Percentiles rank a stretch among this genome's conserved stretches.
Conservation (phyloP, 2,888 invertebrate genomes). For the Pristionchus exspectatus region DNA sequence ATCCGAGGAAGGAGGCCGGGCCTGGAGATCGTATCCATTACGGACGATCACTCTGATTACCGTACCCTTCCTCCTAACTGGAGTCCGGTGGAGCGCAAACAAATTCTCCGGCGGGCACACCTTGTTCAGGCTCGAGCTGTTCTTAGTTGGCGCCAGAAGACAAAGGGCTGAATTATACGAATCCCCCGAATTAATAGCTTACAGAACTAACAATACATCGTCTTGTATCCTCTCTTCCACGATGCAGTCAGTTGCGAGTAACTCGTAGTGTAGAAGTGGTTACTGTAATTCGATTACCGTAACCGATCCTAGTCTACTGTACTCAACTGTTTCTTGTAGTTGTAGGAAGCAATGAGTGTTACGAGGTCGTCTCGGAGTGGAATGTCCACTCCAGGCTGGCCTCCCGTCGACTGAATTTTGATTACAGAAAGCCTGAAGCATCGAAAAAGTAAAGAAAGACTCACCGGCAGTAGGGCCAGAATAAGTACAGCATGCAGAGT, state of each 20-base stretch:
- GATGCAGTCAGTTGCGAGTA: background rate
- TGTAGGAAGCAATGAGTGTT: background rate
- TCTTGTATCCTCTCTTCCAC: constrained; percentile 31
- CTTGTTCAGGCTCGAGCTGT: background rate
- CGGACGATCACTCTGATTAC: background rate
- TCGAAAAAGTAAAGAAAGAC: background rate
- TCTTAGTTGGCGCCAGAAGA: background rate
- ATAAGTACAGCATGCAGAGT: background rate
- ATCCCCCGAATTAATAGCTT: too few species aligned
- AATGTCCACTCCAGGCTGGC: constrained; percentile 10
- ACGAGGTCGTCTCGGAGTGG: constrained; percentile 21
- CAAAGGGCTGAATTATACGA: background rate
- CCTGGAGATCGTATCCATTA: background rate
- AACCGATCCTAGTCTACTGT: background rate
- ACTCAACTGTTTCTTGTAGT: constrained; percentile 16
- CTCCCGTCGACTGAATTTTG: background rate
- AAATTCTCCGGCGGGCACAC: background rate
- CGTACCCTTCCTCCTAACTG: constrained; percentile 3
- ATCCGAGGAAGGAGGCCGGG: background rate
- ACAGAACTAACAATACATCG: background rate
- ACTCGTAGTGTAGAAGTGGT: constrained; percentile 16
- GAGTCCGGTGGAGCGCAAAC: constrained; percentile 1
- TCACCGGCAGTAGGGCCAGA: background rate
- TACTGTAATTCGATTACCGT: background rate
- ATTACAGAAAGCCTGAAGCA: background rate